Evolutionary conservation across 2,797 vertebrate genomes (phyloP), one percentile per base, ranked within the genome.

Genomic region (Acipenser ruthenus): DNA sequence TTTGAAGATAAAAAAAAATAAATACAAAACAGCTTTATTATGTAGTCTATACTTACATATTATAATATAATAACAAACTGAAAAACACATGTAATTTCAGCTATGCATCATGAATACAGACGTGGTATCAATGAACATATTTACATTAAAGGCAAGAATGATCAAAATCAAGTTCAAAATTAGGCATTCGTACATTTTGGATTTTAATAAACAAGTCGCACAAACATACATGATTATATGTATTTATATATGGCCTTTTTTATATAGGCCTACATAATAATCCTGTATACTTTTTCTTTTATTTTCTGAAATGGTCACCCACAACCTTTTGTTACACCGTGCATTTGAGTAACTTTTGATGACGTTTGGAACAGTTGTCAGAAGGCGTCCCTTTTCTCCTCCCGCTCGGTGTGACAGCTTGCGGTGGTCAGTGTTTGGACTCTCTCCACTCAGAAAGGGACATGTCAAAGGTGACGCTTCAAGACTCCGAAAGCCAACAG

Each of bases 381-480:
- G 67, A 80, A 80, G 79, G 78, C 84, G 82, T 86, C 86, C 84
- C 83, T 77, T 74, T 50, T 50, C 60, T 10, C 74, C 75, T 81
- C 76, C 80, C 69, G 77, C 51, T 81, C 72, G 79, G 73, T 79
- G 87, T 83, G 89, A 93, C 93, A 95, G 92, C 91, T 94, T 93
- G 92, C 82, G 82, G 81, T 79, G 87, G 88, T 85, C 88, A 90
- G 87, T 88, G 81, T 79, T 70, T 75, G 67, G 83, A 84, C 86
- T 83, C 84, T 81, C 82, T 87, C 82, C 81, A 68, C 82, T 82
- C 80, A 86, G 84, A 89, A 84, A 84, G 78, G 86, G 79, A 83
- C 84, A 83, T 93, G 93, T 94, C 92, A 94, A 93, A 94, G 93
- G 92, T 93, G 93, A 93, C 86, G 89, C 92, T 89, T 92, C 85